These are phyloP conservation scores for Sebastes dallii DNA, from an alignment of 2,797 vertebrate species.

Conservation along the genomic window DNA sequence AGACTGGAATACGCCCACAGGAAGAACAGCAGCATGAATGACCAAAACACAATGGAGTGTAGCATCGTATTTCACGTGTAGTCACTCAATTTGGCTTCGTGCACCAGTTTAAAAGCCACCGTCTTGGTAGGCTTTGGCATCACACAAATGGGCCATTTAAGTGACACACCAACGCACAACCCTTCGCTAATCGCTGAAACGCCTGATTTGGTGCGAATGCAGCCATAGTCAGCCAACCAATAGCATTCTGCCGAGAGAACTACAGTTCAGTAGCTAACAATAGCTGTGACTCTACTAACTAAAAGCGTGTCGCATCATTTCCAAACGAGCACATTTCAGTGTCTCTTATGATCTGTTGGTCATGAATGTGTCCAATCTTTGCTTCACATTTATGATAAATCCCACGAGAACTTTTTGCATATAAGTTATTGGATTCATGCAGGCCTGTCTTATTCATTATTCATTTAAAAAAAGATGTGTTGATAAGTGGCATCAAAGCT, in stretches of 20 bases:
- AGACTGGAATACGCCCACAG: too few relatives aligned
- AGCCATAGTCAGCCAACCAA: neutral
- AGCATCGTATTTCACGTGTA: too few relatives aligned
- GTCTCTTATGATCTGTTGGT: neutral
- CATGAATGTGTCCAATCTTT: neutral
- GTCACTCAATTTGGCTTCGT: too few relatives aligned
- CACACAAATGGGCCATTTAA: too few relatives aligned
- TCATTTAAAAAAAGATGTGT: neutral
- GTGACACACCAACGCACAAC: too few relatives aligned
- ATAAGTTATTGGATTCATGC: neutral
- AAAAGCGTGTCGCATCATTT: neutral
- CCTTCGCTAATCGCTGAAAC: too few relatives aligned
- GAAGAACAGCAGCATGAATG: too few relatives aligned
- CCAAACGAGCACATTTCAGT: neutral
- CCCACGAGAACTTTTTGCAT: neutral
- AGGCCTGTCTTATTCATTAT: neutral
- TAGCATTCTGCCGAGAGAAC: neutral
- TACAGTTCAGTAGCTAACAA: too few relatives aligned
- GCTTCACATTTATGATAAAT: neutral
- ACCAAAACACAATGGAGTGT: too few relatives aligned
- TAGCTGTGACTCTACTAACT: neutral
- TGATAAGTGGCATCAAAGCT: neutral
- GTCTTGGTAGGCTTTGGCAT: too few relatives aligned
- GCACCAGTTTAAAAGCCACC: too few relatives aligned
- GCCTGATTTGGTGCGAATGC: too few relatives aligned